Conservation (phyloP, 2,888 invertebrate species). For the Erynnis tages region DNA sequence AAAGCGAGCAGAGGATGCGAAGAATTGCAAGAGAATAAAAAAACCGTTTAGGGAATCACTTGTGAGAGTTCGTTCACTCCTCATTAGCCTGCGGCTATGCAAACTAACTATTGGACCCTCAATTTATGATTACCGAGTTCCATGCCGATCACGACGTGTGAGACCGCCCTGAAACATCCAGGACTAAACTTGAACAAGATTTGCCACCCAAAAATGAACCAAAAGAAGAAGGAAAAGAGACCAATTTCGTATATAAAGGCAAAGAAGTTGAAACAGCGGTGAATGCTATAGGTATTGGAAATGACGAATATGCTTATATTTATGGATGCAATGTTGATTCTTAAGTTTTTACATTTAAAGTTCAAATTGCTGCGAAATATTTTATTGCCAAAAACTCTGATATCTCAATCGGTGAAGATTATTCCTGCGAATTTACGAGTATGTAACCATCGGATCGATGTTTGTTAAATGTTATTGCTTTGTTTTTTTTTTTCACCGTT, state of each 20-base stretch:
- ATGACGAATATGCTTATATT: constrained; percentile 42
- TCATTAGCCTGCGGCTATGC: constrained; percentile 48
- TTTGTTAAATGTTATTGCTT: constrained; percentile 45
- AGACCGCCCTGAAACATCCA: constrained; percentile 55
- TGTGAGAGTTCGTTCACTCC: constrained; percentile 56
- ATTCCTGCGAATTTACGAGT: constrained; percentile 57
- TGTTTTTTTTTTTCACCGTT: constrained; percentile 31
- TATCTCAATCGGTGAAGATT: constrained; percentile 65
- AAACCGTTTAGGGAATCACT: constrained; percentile 28
- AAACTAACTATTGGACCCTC: constrained; percentile 57
- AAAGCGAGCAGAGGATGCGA: constrained; percentile 42
- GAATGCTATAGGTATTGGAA: constrained; percentile 44
- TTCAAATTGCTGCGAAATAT: constrained; percentile 35
- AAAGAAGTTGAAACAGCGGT: constrained; percentile 35
- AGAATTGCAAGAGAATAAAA: constrained; percentile 38
- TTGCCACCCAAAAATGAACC: constrained; percentile 24
- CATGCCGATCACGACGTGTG: constrained; percentile 58
- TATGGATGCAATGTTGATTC: constrained; percentile 34
- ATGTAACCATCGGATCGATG: constrained; percentile 52
- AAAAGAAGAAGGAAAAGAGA: constrained; percentile 26
- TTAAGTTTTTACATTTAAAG: constrained; percentile 40
- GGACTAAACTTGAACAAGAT: constrained; percentile 31
- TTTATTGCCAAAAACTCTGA: constrained; percentile 46
- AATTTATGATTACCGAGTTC: constrained; percentile 60
- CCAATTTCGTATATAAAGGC: constrained; percentile 26